Evolutionary conservation across 2,797 vertebrate genomes (phyloP).

Genomic region (Paedocypris micromegethes): DNA sequence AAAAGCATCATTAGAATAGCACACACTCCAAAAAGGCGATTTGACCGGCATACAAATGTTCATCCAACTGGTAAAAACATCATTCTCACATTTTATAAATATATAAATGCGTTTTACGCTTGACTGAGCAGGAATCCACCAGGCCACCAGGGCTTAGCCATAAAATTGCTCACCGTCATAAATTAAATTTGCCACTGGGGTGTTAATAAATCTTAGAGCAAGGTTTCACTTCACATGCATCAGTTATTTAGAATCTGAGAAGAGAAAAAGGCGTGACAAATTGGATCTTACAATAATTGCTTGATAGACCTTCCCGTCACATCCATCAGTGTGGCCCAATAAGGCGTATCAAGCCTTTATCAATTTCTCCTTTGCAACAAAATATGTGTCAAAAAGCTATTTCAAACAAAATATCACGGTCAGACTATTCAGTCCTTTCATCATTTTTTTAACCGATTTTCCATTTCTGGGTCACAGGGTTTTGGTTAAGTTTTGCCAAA

Average conservation of each 20-base stretch:
- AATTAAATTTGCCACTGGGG: constrained; percentile 17
- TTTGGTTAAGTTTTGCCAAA: too few species aligned
- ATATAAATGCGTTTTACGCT: constrained; percentile 28
- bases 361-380: constrained; percentile 7
- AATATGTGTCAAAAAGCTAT: constrained; percentile 3
- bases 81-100: constrained; percentile 38
- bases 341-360: not conserved
- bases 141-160: constrained; percentile 2
- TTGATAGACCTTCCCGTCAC: not conserved
- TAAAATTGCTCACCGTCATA: constrained; percentile 8
- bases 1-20: constrained; percentile 1
- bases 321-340: not conserved
- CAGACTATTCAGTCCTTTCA: too few species aligned
- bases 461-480: too few species aligned
- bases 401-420: not conserved
- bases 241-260: not conserved
- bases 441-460: too few species aligned
- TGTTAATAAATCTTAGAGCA: constrained; percentile 5
- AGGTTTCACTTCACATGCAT: not conserved
- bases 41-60: constrained; percentile 40
- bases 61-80: constrained; percentile 35
- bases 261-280: constrained; percentile 2
- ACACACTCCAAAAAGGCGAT: constrained; percentile 12
- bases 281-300: not conserved
- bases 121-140: constrained; percentile 31